Base-by-base conservation (phyloP, 2,888 invertebrate genomes). In the Hedya salicella region DNA sequence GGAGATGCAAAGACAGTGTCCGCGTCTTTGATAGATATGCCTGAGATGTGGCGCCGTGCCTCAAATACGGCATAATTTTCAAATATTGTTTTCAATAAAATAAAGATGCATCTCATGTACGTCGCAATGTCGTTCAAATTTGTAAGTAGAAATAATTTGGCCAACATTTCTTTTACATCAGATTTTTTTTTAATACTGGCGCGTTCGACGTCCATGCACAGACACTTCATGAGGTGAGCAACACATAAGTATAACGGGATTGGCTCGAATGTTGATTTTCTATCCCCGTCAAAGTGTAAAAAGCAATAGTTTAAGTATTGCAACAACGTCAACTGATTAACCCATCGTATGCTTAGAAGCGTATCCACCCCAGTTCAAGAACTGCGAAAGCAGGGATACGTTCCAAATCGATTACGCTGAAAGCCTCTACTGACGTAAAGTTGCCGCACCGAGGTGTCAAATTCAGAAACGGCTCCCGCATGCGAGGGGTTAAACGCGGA, bases 261-360 rank as follows among this genome's bases (percentile, higher is more conserved):
- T 19, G 48, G 25, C n/a, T 14, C 48, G 25, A 48, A 48, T 8
- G n/a, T 48, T 2, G n/a, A 14, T 1, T 48, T 48, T 8, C n/a
- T 21, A 25, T 48, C 48, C n/a, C 25, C 48, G n/a, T n/a, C n/a
- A 21, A 25, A n/a, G n/a, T 48, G 48, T 25, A 48, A 19, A 25
- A 48, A 48, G 21, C n/a, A 21, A 25, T n/a, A 48, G n/a, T 48
- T 48, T n/a, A 48, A 6, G 6, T 25, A 48, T 25, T 48, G 48
- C 14, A 48, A 48, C 25, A 48, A 48, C 19, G 48, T 21, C 6
- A n/a, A 1, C 2, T 48, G 3, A 48, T 48, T 48, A n/a, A n/a
- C n/a, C n/a, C n/a, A n/a, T n/a, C n/a, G n/a, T n/a, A n/a, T n/a
- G n/a, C n/a, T n/a, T n/a, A n/a, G n/a, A n/a, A n/a, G n/a, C n/a